Evolutionary conservation across 2,888 invertebrate genomes (phyloP), one percentile per base, ranked within the genome.

Genomic region (Sepioteuthis lessoniana): DNA sequence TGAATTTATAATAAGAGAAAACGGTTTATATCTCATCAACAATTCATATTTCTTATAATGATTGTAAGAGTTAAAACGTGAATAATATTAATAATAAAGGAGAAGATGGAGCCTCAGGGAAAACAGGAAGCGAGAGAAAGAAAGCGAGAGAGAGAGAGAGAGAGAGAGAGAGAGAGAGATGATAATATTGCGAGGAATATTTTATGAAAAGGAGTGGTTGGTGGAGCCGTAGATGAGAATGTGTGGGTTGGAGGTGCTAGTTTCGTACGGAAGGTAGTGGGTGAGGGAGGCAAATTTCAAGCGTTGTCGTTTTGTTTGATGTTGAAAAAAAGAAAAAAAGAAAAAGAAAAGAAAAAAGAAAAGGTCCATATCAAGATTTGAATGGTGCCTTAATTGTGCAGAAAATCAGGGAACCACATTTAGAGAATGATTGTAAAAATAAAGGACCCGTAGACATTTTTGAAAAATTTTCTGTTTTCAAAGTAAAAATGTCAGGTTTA

Each of bases 381-480:
- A 76, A 76, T 76, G 76, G 76, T 76, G 76, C 76, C 76, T 76
- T 76, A 76, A 76, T 76, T 76, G 76, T 76, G n/a, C 19, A 10
- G n/a, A 76, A 76, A 76, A 76, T n/a, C 76, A 76, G 76, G 76
- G 76, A 76, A 76, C 76, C 25, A 25, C 8, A 76, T 76, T 76
- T 16, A 76, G 76, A 76, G 16, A 16, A n/a, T n/a, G 76, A 76
- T 76, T 35, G 76, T 0, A n/a, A 76, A n/a, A 76, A 76, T 76
- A 76, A 76, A 76, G n/a, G 76, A 35, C 76, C 16, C 16, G n/a
- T n/a, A 76, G 76, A 76, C 76, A 76, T n/a, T 76, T 76, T 76
- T 76, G 76, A 76, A n/a, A n/a, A 76, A n/a, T 76, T n/a, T 76
- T 76, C n/a, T n/a, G 76, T 35, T 76, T 76, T 76, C 76, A 76